phyloP scores from a whole-genome alignment of 2,888 invertebrate genomes.

The Apantesis nais region DNA sequence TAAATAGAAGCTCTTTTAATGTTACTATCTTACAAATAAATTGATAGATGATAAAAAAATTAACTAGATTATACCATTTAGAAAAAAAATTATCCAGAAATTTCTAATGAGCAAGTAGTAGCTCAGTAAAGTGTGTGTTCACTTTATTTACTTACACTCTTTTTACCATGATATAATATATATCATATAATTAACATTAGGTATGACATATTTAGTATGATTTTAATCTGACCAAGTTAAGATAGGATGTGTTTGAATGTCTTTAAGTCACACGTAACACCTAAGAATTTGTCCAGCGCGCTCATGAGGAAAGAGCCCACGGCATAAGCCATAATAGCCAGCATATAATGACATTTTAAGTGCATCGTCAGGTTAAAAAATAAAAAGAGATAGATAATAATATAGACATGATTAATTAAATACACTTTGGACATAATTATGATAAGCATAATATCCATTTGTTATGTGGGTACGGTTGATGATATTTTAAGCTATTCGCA shows the following conservation, averaged over 20 bases:
- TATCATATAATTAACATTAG: neutral
- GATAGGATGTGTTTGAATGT: accelerated
- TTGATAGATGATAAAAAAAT: no score
- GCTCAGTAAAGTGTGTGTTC: neutral
- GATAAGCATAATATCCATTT: neutral
- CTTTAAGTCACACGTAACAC: neutral
- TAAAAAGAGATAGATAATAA: neutral
- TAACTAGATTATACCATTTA: neutral
- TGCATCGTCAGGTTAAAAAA: neutral
- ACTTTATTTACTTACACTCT: neutral
- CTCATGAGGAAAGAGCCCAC: neutral
- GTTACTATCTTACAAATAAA: no score
- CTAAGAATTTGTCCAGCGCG: neutral
- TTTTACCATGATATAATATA: neutral
- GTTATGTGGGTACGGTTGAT: neutral
- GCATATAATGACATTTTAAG: neutral
- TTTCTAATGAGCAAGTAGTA: neutral
- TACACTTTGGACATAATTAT: neutral
- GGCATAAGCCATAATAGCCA: neutral
- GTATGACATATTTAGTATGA: neutral
- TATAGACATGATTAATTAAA: neutral
- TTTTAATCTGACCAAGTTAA: neutral
- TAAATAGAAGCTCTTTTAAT: no score
- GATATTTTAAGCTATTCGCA: neutral
- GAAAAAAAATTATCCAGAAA: neutral